Evolutionary conservation across 2,797 vertebrate genomes (phyloP), one percentile per base, ranked within the genome.

Genomic region (Tolypeutes matacus): DNA sequence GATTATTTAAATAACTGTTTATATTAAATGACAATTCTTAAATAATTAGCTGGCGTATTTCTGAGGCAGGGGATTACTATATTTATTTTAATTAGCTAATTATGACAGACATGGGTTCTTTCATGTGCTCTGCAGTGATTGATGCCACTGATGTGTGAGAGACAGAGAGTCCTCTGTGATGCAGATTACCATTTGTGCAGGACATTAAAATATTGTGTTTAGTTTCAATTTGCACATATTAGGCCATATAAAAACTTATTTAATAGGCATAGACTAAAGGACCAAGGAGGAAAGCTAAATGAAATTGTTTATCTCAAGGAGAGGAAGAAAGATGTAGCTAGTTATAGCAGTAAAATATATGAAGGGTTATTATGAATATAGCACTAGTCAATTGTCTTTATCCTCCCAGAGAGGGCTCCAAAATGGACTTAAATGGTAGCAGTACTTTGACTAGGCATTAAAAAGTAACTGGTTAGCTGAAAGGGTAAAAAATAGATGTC

Each of bases 31-130:
- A 96, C 95, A 96, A 31, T 94, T 98, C 97, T 96, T 97, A 93
- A 98, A 95, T 98, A 98, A 98, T 94, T 97, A 96, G 95, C 96
- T 96, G 96, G 73, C 86, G 86, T 91, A 39, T 97, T 94, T 98
- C 92, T 95, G 97, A 96, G 94, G 96, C 95, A 77, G 92, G 73
- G 29, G 94, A 96, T 98, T 97, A 93, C 95, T 85, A 11, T 97
- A 89, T 98, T 98, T 98, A 94, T 98, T 98, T 97, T 98, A 98
- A 97, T 98, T 98, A 98, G 96, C 91, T 97, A 96, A 97, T 98
- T 96, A 89, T 31, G 93, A 76, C 77, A 93, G 89, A 87, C 97
- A 78, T 75, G 88, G n/a, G 31, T 89, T 89, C 81, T 96, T 95
- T 92, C 89, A 53, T 15, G 25, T 96, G 89, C 56, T 4, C 75